Conservation (phyloP, 2,797 vertebrate genomes). For the Benthosema pterotum region DNA sequence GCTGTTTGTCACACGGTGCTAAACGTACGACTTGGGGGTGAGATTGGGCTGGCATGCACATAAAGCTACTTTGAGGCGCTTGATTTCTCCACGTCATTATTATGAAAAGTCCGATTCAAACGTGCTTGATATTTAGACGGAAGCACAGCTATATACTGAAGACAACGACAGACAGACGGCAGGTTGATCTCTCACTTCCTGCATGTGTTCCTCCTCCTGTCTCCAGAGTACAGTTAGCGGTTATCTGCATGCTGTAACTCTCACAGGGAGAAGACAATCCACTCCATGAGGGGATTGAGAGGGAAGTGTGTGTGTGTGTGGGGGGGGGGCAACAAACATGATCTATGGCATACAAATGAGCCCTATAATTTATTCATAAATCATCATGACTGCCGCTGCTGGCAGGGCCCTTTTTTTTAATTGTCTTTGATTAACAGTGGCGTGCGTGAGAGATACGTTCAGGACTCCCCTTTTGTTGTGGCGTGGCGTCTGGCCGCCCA, state of each 20-base stretch:
- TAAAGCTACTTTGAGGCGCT: no score
- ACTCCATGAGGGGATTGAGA: constrained; percentile 48
- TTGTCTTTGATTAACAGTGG: constrained; percentile 85
- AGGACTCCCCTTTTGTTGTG: constrained; percentile 74
- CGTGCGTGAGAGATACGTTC: constrained; percentile 67
- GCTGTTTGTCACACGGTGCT: no score
- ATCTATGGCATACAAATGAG: constrained; percentile 83
- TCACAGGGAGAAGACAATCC: constrained; percentile 44
- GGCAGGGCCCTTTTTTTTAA: constrained; percentile 76
- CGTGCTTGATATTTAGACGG: no score
- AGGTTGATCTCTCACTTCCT: constrained; percentile 22
- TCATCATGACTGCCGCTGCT: constrained; percentile 73
- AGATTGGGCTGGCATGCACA: no score
- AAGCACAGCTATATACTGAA: no score
- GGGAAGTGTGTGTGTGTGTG: no score
- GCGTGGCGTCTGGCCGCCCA: constrained; percentile 65
- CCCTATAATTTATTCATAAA: constrained; percentile 84
- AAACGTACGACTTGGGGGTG: no score
- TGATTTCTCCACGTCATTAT: no score
- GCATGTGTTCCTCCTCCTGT: neutral
- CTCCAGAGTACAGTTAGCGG: constrained; percentile 25
- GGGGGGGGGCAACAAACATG: constrained; percentile 74
- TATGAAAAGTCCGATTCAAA: no score
- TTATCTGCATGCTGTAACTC: constrained; percentile 52
- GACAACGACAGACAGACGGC: neutral